Evolutionary conservation across 2,888 invertebrate genomes (phyloP), one percentile per base, ranked within the genome.

Genomic region (Himalopsyche kuldschensis): DNA sequence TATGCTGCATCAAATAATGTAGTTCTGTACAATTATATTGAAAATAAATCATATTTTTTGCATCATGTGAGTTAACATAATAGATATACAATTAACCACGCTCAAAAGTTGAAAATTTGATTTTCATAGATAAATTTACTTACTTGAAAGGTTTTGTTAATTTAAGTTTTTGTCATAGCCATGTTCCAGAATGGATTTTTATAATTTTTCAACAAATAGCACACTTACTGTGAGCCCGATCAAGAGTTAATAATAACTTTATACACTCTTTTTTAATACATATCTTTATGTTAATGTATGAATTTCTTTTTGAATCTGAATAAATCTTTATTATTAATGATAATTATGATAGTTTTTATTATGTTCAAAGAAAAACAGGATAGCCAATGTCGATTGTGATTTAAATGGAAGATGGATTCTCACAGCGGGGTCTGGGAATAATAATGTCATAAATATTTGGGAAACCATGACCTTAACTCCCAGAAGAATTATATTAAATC

Each of bases 1-100:
- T 95, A 94, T 87, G 92, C 94, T 0, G 93, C 94, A 76, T 91
- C 93, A 8, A 94, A 95, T 89, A 92, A 92, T 81, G 93, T 92
- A 0, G 90, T 95, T 10, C 87, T 95, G 0, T 95, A 94, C 88
- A 92, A 95, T 89, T 94, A 94, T 90, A 90, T 90, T 63, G 90
- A 90, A 5, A 93, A 93, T 80, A 89, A 91, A 83, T 94, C 94
- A 92, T 90, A 89, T 87, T 92, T 94, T 86, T 90, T 95, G 63
- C 95, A 95, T 75, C 95, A 95, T 88, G 95, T 95, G 88, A 92
- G 93, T 89, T 84, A 6, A 20, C 24, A 41, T 24, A 80, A 27
- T 27, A 5, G 1, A 5, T 6, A 15, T 15, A 3, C 3, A 10
- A 1, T 41, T 41, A 15, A 15, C 6, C 15, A 15, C 11, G 41